Evolutionary conservation across 1,140 invertebrate genomes (phyloP).

Genomic region (Bombus confusus): DNA sequence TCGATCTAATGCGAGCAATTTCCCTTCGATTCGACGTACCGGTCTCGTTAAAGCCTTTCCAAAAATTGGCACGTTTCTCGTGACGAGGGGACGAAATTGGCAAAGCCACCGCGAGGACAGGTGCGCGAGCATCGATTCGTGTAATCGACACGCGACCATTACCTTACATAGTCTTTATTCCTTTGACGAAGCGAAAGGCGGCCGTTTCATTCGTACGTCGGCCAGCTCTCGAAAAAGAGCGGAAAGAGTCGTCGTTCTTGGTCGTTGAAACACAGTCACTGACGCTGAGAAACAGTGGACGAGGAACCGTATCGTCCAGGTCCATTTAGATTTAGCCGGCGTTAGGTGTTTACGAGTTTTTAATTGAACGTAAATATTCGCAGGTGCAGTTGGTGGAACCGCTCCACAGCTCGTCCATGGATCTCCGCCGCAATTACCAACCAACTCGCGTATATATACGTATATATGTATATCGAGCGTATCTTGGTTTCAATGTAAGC

Average conservation of each 20-base stretch:
- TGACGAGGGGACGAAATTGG: not conserved
- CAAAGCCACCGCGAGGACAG: not conserved
- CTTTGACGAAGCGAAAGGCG: not conserved
- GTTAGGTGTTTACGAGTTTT: conserved; percentile 61
- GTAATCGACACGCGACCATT: conserved; percentile 11
- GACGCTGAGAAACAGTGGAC: too few relatives aligned
- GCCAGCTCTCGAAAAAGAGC: not conserved
- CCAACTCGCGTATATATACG: not conserved
- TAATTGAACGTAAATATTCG: conserved; percentile 67
- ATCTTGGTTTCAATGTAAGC: conserved; percentile 53
- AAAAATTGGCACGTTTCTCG: conserved; percentile 11
- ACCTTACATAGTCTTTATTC: not conserved
- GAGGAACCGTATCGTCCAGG: not conserved
- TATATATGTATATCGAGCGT: conserved; percentile 1
- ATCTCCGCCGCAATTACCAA: conserved; percentile 54
- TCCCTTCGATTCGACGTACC: not conserved
- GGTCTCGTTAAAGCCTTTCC: conserved; percentile 3
- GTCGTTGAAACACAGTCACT: too few relatives aligned
- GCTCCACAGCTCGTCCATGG: not conserved
- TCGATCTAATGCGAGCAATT: not conserved
- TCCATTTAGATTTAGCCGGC: conserved; percentile 57
- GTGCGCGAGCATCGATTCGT: not conserved
- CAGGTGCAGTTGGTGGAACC: conserved; percentile 49
- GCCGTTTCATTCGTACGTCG: not conserved
- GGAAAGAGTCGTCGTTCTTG: too few relatives aligned